phyloP scores from a whole-genome alignment of 2,797 vertebrate species.

The Silurus aristotelis region DNA sequence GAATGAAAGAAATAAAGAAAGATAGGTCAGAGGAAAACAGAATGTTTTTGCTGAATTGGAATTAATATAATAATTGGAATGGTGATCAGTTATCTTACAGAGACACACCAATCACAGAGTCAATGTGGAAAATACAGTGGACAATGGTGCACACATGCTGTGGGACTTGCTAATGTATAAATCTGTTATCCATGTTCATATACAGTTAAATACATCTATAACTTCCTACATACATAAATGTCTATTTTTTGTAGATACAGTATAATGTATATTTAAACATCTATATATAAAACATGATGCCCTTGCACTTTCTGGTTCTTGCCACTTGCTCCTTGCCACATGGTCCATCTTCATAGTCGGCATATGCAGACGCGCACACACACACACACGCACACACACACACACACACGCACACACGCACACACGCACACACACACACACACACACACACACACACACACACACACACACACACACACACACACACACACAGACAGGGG shows the following conservation, averaged over 20 bases:
- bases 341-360: slow-evolving; percentile 25
- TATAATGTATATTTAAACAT: too few relatives aligned
- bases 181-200: slow-evolving; percentile 12
- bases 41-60: slow-evolving; percentile 32
- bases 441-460: slow-evolving; percentile 13
- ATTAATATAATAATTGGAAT: slow-evolving; percentile 26
- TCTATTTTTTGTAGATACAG: slow-evolving; percentile 3
- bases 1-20: not conserved
- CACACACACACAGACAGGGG: slow-evolving; percentile 1
- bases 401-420: not conserved
- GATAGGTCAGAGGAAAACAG: not conserved
- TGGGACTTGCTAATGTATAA: slow-evolving; percentile 40
- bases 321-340: slow-evolving; percentile 28
- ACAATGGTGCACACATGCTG: slow-evolving; percentile 42
- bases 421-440: not conserved
- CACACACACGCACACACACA: not conserved
- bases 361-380: not conserved
- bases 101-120: slow-evolving; percentile 28
- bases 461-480: not conserved
- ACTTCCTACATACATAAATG: not conserved
- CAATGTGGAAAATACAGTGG: slow-evolving; percentile 45
- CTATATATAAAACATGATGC: slow-evolving; percentile 25
- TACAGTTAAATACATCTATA: slow-evolving; percentile 11
- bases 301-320: slow-evolving; percentile 20
- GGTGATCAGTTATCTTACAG: slow-evolving; percentile 45